Evolutionary conservation across 1,140 invertebrate genomes (phyloP).

Genomic region (Chelonus insularis): DNA sequence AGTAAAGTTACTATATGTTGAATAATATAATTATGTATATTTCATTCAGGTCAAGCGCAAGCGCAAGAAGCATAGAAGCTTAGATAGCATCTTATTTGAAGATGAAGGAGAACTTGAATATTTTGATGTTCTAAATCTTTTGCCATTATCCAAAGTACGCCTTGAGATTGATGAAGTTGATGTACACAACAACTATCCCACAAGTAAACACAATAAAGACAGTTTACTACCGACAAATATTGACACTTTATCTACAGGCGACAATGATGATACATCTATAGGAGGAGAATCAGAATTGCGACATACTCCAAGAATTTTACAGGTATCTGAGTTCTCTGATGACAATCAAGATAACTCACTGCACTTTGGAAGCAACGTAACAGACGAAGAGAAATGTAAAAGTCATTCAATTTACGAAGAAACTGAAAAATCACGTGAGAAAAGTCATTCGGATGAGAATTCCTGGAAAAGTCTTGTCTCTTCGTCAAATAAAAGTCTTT

Average conservation of each 20-base stretch:
- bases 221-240: neutral
- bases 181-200: constrained; percentile 14
- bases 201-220: neutral
- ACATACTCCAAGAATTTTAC: constrained; percentile 17
- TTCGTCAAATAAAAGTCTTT: neutral
- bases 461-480: constrained; percentile 22
- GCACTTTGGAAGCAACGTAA: constrained; percentile 33
- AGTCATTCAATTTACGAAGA: constrained; percentile 15
- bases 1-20: neutral
- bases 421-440: constrained; percentile 23
- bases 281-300: constrained; percentile 20
- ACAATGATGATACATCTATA: constrained; percentile 9
- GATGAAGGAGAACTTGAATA: constrained; percentile 56
- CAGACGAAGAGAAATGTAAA: constrained; percentile 44
- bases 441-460: constrained; percentile 18
- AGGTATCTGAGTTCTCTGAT: constrained; percentile 25
- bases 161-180: constrained; percentile 45
- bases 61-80: constrained; percentile 54
- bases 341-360: constrained; percentile 6
- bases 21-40: neutral
- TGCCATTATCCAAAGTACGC: constrained; percentile 54
- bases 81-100: constrained; percentile 56
- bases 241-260: neutral
- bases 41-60: constrained; percentile 54
- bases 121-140: constrained; percentile 55